Conservation (phyloP, 2,888 invertebrate genomes). For the Agrenia bidenticulata region DNA sequence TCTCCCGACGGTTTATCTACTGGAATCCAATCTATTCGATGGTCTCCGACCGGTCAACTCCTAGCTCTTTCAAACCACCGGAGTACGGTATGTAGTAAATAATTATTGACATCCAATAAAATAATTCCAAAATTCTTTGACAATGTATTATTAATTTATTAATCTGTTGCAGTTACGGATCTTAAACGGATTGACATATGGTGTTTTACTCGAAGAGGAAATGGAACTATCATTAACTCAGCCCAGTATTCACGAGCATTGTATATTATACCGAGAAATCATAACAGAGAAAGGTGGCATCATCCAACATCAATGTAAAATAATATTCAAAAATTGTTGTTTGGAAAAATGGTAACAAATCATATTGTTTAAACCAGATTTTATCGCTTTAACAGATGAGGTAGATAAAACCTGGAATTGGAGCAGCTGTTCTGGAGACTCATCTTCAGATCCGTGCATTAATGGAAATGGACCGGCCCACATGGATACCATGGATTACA, state of each 20-base stretch:
- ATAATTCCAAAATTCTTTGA: not conserved
- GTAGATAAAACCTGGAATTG: too few relatives aligned
- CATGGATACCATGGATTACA: not conserved
- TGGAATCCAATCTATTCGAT: slow-evolving; percentile 28
- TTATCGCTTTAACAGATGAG: too few relatives aligned
- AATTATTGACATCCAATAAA: too few relatives aligned
- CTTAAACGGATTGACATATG: slow-evolving; percentile 40
- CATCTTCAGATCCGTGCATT: too few relatives aligned
- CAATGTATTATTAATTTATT: not conserved
- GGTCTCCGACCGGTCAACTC: slow-evolving; percentile 32
- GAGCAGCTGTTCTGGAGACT: too few relatives aligned
- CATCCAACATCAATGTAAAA: not conserved
- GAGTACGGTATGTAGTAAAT: slow-evolving; percentile 21
- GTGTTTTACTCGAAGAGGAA: slow-evolving; percentile 35
- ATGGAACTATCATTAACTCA: slow-evolving; percentile 19
- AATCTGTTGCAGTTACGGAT: not conserved
- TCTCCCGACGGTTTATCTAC: slow-evolving; percentile 36
- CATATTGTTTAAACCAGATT: too few relatives aligned
- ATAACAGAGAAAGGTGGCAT: not conserved
- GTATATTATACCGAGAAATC: not conserved
- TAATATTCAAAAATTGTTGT: not conserved
- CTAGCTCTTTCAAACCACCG: slow-evolving; percentile 28
- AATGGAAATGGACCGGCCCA: too few relatives aligned
- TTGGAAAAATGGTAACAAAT: too few relatives aligned
- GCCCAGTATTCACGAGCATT: not conserved